Conservation (phyloP, 2,113 vertebrate species). For the Gasterosteus nipponicus region DNA sequence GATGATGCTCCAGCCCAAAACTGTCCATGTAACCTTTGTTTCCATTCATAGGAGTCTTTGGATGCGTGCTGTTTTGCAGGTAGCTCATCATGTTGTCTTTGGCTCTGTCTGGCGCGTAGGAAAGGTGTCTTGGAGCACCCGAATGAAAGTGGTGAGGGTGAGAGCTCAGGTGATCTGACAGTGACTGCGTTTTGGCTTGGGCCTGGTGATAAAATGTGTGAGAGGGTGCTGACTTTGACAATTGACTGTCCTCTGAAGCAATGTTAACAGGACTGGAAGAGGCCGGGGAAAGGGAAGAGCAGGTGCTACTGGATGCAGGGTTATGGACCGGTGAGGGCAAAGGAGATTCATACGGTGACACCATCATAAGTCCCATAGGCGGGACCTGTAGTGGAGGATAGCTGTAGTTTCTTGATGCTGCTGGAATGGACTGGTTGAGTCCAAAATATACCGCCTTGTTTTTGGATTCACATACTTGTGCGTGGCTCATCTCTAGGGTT, state of each 20-base stretch:
- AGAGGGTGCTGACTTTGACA: conserved; percentile 76
- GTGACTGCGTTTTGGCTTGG: conserved; percentile 79
- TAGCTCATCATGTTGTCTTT: conserved; percentile 83
- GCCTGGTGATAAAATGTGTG: conserved; percentile 86
- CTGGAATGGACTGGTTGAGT: conserved; percentile 81
- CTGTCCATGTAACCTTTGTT: conserved; percentile 81
- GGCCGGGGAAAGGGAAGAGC: conserved; percentile 90
- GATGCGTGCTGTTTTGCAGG: conserved; percentile 75
- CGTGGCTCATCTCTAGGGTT: conserved; percentile 78
- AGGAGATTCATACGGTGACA: conserved; percentile 90
- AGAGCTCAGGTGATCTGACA: conserved; percentile 79
- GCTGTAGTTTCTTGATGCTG: conserved; percentile 75
- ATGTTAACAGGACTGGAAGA: conserved; percentile 90
- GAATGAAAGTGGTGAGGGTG: conserved; percentile 81
- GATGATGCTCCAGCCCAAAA: conserved; percentile 83
- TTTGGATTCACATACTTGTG: conserved; percentile 82
- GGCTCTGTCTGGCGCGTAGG: conserved; percentile 73
- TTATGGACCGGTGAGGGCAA: conserved; percentile 90
- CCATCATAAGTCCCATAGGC: conserved; percentile 82
- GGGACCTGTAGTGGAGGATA: conserved; percentile 83
- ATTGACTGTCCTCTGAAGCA: conserved; percentile 88
- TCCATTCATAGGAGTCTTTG: conserved; percentile 70
- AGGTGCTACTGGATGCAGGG: conserved; percentile 85
- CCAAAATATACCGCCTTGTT: conserved; percentile 87
- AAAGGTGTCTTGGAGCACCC: conserved; percentile 73